Percentiles rank a stretch among this genome's conserved stretches.
Evolutionary conservation across 1,140 invertebrate species (phyloP).

Genomic region (Zaprionus nigranus): DNA sequence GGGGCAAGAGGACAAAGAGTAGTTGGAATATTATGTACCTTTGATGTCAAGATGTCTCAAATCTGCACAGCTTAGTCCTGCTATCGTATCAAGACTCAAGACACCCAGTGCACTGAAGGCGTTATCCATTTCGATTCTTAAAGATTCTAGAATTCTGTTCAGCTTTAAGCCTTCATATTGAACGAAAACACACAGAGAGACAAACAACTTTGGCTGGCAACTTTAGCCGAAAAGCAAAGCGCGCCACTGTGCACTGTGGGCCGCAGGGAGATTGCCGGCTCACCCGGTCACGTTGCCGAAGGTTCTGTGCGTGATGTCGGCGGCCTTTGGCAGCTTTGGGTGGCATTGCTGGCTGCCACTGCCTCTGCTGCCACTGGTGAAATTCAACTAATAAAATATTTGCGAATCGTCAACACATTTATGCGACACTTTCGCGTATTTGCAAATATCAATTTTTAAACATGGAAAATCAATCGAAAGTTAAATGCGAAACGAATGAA

Average conservation of each 20-base stretch:
- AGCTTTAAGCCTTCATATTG: neutral
- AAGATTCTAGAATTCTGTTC: neutral
- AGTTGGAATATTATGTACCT: neutral
- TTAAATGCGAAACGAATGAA: neutral
- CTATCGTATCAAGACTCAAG: neutral
- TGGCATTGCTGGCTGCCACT: neutral
- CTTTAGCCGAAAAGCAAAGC: conserved; percentile 3
- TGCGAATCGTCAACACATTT: neutral
- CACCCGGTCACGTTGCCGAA: conserved; percentile 3
- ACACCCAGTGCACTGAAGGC: neutral
- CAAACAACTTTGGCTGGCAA: neutral
- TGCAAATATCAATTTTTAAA: conserved; percentile 8
- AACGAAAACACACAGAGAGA: neutral
- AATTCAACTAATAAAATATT: conserved; percentile 5
- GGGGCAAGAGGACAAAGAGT: neutral
- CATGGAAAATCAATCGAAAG: neutral
- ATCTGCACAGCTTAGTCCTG: too few species aligned
- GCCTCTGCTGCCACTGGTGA: neutral
- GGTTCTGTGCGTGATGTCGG: conserved; percentile 1
- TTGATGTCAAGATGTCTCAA: too few species aligned
- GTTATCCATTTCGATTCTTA: neutral
- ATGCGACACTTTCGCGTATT: neutral
- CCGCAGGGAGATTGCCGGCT: neutral
- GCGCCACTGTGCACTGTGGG: neutral
- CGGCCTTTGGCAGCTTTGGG: conserved; percentile 1